These are phyloP conservation scores for Ochropleura plecta DNA, from an alignment of 2,888 invertebrate species.

Conservation along the genomic window DNA sequence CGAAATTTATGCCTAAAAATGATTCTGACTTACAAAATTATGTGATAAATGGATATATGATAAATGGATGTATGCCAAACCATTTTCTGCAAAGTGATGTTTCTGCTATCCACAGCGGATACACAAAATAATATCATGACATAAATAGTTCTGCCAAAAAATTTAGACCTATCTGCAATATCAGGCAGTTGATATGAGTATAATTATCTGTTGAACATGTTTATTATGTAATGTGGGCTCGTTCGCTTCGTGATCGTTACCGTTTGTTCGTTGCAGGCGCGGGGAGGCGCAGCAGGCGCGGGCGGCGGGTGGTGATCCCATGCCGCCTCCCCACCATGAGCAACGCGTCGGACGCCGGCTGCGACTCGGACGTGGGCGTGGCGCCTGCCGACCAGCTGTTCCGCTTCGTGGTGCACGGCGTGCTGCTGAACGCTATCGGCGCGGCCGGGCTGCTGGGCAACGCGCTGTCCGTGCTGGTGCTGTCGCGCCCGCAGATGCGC, in stretches of 20 bases:
- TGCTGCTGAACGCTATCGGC: slow-evolving; percentile 95
- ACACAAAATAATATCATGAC: no score
- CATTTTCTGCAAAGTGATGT: no score
- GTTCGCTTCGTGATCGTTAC: neutral
- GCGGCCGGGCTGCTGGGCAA: slow-evolving; percentile 97
- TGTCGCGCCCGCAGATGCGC: slow-evolving; percentile 98
- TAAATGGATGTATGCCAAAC: no score
- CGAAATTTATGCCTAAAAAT: no score
- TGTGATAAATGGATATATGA: no score
- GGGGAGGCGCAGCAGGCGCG: neutral
- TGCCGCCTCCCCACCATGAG: slow-evolving; percentile 66
- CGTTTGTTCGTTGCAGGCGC: slow-evolving; percentile 24
- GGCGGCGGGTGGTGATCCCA: slow-evolving; percentile 8
- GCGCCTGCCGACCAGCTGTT: slow-evolving; percentile 90
- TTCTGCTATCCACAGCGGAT: no score
- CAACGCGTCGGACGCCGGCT: slow-evolving; percentile 70
- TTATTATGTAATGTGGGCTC: no score
- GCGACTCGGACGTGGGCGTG: slow-evolving; percentile 84
- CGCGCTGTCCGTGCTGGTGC: slow-evolving; percentile 96
- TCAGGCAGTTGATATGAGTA: no score
- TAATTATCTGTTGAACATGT: no score
- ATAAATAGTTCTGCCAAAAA: no score
- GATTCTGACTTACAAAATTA: no score
- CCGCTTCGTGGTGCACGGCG: slow-evolving; percentile 95
- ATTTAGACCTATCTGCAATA: no score